A percentile compares a stretch with the other conserved stretches of the same genome.
These are phyloP conservation scores for Acanthosoma haemorrhoidale DNA, from an alignment of 2,888 invertebrate genomes.

Conservation along the genomic window DNA sequence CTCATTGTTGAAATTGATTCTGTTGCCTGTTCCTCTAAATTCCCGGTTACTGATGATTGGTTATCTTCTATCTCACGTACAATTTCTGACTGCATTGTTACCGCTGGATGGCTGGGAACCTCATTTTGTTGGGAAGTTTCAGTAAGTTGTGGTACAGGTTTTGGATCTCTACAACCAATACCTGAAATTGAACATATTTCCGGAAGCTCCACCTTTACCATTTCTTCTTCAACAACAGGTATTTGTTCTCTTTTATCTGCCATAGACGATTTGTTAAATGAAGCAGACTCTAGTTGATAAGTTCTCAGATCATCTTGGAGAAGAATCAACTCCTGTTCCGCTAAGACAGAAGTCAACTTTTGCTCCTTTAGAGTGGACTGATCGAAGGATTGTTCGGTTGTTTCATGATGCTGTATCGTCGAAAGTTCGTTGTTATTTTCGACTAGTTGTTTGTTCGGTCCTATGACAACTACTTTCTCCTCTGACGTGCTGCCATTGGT, in stretches of 20 bases:
- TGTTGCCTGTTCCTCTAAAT: not conserved
- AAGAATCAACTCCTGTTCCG: not conserved
- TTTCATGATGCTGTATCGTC: not conserved
- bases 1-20: too few species aligned
- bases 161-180: slow-evolving; percentile 6
- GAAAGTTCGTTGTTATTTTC: not conserved
- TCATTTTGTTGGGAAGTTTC: not conserved
- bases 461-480: not conserved
- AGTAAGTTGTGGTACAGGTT: not conserved
- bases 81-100: not conserved
- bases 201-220: not conserved
- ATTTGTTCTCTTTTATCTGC: not conserved
- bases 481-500: not conserved
- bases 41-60: not conserved
- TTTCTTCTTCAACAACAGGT: slow-evolving; percentile 4
- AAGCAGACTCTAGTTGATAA: not conserved
- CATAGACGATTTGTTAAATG: not conserved
- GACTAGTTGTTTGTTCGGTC: not conserved
- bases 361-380: not conserved
- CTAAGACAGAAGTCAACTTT: not conserved
- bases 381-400: not conserved
- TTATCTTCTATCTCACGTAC: not conserved
- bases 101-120: not conserved
- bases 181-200: slow-evolving; percentile 20
- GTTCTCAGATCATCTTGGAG: not conserved